Evolutionary conservation across 2,888 invertebrate genomes (phyloP), one percentile per base, ranked within the genome.

Genomic region (Campaea margaritaria): DNA sequence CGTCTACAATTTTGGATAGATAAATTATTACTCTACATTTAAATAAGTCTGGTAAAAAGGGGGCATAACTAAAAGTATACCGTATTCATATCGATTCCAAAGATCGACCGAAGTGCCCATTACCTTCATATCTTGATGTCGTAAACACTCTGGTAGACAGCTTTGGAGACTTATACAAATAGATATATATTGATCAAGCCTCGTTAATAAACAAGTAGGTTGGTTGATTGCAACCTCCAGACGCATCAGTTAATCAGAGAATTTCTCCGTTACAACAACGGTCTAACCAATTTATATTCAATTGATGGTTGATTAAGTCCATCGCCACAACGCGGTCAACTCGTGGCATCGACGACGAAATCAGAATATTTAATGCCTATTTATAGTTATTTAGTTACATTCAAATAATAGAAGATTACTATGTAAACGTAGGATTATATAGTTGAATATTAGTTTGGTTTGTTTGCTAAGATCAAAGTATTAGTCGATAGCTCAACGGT

Each of bases 201-300:
- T n/a, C 4, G 36, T n/a, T n/a, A 34, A 34, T 34, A 36, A 36
- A 43, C 21, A 11, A 43, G 43, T 43, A 16, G 21, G 45, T 14
- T 28, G 15, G 10, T 45, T 28, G 15, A 5, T 45, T 47, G 49
- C 53, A 56, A 44, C 16, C 39, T 41, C 39, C 21, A 53, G 39
- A 16, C 44, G 38, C 44, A 58, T 21, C 53, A 41, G 49, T 54
- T 54, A 49, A 59, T 54, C 41, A 42, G n/a, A 58, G 55, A 64
- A 67, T 64, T 61, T 69, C 65, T 69, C 65, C 44, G 47, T 51
- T 60, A 53, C 45, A 72, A 75, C 81, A 72, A 75, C 81, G 75
- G 74, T 79, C 76, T 79, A 68, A 74, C 76, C 87, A 88, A 89
- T 89, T 85, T 63, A 85, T 72, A 65, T 72, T 75, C 87, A 89